These are phyloP conservation scores for Cephalopachus bancanus DNA, from an alignment of 2,797 vertebrate genomes.

Conservation along the genomic window DNA sequence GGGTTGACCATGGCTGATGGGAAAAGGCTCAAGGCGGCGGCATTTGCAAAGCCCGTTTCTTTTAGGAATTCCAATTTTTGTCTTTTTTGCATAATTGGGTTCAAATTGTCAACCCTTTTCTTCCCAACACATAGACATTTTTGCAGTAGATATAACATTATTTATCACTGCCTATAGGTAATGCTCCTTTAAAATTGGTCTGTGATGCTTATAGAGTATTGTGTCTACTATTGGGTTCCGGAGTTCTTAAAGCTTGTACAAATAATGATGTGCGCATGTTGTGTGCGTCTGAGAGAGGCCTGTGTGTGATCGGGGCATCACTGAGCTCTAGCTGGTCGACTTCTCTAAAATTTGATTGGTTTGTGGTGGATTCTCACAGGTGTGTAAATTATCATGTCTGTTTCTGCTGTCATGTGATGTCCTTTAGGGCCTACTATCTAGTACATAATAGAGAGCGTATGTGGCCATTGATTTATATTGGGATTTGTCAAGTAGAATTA, in stretches of 20 bases:
- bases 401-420: background rate
- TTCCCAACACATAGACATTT: background rate
- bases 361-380: background rate
- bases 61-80: background rate
- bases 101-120: background rate
- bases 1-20: too few relatives aligned
- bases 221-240: background rate
- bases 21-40: too few relatives aligned
- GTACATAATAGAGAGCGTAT: background rate
- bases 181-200: background rate
- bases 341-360: background rate
- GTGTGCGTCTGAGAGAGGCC: background rate
- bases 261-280: background rate
- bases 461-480: background rate
- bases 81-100: conserved; percentile 25
- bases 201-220: background rate
- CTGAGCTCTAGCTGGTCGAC: background rate
- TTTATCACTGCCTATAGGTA: background rate
- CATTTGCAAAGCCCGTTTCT: too few relatives aligned
- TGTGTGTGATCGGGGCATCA: background rate
- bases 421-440: background rate
- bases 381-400: background rate
- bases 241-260: background rate
- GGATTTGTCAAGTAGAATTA: conserved; percentile 11
- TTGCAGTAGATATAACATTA: background rate